These are phyloP conservation scores for Microctenopoma steveboyesi DNA, from an alignment of 2,797 vertebrate species.

Conservation along the genomic window DNA sequence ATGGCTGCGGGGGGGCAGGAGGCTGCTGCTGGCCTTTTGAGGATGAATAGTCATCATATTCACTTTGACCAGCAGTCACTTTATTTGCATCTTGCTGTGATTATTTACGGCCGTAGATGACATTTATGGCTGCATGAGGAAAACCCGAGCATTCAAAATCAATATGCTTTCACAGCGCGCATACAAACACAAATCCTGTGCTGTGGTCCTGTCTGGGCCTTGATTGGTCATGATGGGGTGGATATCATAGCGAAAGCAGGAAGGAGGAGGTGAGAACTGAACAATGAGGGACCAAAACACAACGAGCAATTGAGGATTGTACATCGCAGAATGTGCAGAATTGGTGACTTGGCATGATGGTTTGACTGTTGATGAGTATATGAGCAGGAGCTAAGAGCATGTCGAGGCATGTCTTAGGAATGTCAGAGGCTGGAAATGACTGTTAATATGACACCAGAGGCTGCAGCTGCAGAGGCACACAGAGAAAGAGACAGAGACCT, in stretches of 20 bases:
- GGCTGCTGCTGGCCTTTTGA: constrained; percentile 50
- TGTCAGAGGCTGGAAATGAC: constrained; percentile 58
- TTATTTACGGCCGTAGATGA: constrained; percentile 19
- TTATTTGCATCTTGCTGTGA: constrained; percentile 28
- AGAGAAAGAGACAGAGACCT: constrained; percentile 3
- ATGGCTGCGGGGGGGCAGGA: constrained; percentile 40
- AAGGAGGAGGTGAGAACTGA: constrained; percentile 1
- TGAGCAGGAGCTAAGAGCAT: constrained; percentile 41
- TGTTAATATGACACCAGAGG: constrained; percentile 68
- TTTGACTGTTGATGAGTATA: constrained; percentile 28
- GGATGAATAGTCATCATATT: constrained; percentile 49
- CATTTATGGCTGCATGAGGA: background rate
- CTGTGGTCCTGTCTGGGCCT: constrained; percentile 52
- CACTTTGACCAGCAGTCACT: constrained; percentile 41
- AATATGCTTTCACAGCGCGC: constrained; percentile 3
- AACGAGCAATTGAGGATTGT: constrained; percentile 4
- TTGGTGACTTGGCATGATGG: constrained; percentile 13
- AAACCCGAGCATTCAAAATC: constrained; percentile 5
- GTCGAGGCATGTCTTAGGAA: constrained; percentile 69
- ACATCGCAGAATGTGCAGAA: constrained; percentile 7
- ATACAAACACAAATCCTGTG: constrained; percentile 40
- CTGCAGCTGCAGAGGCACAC: constrained; percentile 59
- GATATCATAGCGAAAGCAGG: constrained; percentile 14
- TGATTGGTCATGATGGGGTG: constrained; percentile 55
- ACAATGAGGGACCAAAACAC: constrained; percentile 10